A percentile compares a stretch with the other conserved stretches of the same genome.
Conservation (phyloP, 2,797 vertebrate genomes). For the Falco naumanni region DNA sequence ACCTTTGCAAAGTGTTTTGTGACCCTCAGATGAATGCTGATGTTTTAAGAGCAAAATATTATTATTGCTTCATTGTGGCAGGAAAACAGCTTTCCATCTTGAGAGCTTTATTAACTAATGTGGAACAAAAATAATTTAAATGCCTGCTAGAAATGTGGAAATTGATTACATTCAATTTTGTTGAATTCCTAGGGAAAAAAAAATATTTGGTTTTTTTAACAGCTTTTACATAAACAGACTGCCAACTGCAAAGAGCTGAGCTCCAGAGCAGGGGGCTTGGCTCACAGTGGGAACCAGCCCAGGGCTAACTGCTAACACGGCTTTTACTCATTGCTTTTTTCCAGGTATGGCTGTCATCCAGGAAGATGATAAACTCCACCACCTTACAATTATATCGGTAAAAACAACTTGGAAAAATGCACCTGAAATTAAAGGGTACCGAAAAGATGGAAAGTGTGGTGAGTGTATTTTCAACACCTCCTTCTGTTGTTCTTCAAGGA, state of each 20-base stretch:
- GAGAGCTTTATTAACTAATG: background rate
- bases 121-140: background rate
- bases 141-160: background rate
- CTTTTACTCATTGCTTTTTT: conserved; percentile 5
- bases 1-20: background rate
- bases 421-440: conserved; percentile 19
- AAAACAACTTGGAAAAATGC: conserved; percentile 6
- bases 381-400: conserved; percentile 45
- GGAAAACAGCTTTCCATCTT: background rate
- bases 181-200: background rate
- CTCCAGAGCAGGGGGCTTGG: background rate
- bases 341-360: conserved; percentile 38
- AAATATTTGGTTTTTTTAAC: background rate
- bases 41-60: background rate
- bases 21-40: background rate
- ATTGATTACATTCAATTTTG: conserved; percentile 1
- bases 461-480: background rate
- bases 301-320: background rate
- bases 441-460: background rate
- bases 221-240: conserved; percentile 43
- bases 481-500: background rate
- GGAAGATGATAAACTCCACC: conserved; percentile 34
- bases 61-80: background rate
- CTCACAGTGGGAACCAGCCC: background rate
- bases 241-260: conserved; percentile 30